A percentile compares a stretch with the other conserved stretches of the same genome.
phyloP scores from a whole-genome alignment of 1,140 invertebrate species.

The Tachypleus tridentatus region DNA sequence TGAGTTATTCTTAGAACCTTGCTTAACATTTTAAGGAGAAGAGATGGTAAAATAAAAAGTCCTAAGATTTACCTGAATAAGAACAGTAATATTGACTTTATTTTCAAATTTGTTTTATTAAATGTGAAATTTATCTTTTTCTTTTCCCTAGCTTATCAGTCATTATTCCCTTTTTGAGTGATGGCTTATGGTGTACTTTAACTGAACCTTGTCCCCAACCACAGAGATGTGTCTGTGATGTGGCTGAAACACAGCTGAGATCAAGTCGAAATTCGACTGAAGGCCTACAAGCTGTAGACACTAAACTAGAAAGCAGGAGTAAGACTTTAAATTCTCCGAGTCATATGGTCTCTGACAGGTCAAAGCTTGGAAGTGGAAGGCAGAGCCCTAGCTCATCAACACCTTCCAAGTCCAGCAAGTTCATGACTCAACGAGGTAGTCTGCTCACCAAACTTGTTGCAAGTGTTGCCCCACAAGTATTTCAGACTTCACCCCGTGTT shows the following conservation, averaged over 20 bases:
- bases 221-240: too few relatives aligned
- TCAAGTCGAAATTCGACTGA: too few relatives aligned
- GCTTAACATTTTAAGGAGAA: too few relatives aligned
- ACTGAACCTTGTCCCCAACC: slow-evolving; percentile 20
- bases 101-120: too few relatives aligned
- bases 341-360: background rate
- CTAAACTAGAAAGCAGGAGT: too few relatives aligned
- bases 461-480: slow-evolving; percentile 16
- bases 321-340: background rate
- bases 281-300: too few relatives aligned
- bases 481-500: slow-evolving; percentile 13
- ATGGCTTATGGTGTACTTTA: slow-evolving; percentile 28
- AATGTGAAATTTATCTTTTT: too few relatives aligned
- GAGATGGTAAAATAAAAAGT: too few relatives aligned
- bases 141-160: slow-evolving; percentile 24
- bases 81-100: too few relatives aligned
- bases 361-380: background rate
- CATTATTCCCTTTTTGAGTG: slow-evolving; percentile 28
- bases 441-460: slow-evolving; percentile 19
- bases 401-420: slow-evolving; percentile 1
- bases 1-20: too few relatives aligned
- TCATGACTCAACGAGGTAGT: slow-evolving; percentile 3
- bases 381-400: background rate
- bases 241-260: too few relatives aligned
- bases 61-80: too few relatives aligned